These are phyloP conservation scores for Hozukius guyotensis DNA, from an alignment of 2,797 vertebrate genomes.

Conservation along the genomic window DNA sequence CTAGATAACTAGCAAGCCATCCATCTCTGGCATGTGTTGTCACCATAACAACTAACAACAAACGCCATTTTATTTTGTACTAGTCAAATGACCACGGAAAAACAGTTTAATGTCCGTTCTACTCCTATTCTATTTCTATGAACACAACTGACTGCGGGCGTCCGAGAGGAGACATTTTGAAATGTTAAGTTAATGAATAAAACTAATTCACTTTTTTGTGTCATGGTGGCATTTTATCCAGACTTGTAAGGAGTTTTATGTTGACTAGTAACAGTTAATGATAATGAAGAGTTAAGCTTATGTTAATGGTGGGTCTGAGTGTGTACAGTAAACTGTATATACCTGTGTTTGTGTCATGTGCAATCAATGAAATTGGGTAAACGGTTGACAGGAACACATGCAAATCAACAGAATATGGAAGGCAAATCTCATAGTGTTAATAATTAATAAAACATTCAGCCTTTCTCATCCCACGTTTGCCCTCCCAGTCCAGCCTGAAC, in stretches of 20 bases:
- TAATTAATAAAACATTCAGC: slow-evolving; percentile 58
- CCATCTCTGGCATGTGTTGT: too few relatives aligned
- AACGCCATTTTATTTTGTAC: too few relatives aligned
- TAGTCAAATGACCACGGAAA: too few relatives aligned
- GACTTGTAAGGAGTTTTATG: background rate
- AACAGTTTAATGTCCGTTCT: too few relatives aligned
- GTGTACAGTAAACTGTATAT: background rate
- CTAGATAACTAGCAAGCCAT: too few relatives aligned
- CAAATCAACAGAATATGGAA: slow-evolving; percentile 73
- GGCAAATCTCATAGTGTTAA: slow-evolving; percentile 70
- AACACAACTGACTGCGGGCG: background rate
- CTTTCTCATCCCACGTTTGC: slow-evolving; percentile 50
- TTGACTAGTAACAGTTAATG: background rate
- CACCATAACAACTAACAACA: too few relatives aligned
- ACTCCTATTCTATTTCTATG: too few relatives aligned
- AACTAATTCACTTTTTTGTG: background rate
- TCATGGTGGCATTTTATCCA: background rate
- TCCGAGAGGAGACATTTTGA: slow-evolving; percentile 15
- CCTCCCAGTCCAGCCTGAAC: slow-evolving; percentile 59
- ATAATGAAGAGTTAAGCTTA: background rate
- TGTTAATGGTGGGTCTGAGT: background rate
- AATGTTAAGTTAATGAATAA: slow-evolving; percentile 29
- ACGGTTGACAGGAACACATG: slow-evolving; percentile 68
- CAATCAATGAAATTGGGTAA: slow-evolving; percentile 45
- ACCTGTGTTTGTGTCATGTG: slow-evolving; percentile 36